phyloP scores from a whole-genome alignment of 2,888 invertebrate species.

The Chrysotoxum bicinctum region DNA sequence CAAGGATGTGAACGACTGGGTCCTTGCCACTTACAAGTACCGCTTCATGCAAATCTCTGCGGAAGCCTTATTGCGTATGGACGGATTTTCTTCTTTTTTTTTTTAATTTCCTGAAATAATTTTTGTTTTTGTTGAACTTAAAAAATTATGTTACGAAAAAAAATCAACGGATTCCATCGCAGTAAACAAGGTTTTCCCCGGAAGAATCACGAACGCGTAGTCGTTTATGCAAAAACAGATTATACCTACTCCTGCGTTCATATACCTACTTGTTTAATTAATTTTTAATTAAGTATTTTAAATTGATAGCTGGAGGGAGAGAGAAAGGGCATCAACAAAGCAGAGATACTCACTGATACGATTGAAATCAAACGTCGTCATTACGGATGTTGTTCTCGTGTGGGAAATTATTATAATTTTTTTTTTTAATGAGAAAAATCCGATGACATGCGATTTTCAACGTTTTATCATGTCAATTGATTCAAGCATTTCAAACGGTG shows the following conservation, averaged over 20 bases:
- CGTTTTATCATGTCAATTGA: slow-evolving; percentile 18
- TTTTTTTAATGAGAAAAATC: slow-evolving; percentile 7
- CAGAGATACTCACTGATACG: background rate
- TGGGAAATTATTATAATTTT: background rate
- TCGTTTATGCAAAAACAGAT: slow-evolving; percentile 3
- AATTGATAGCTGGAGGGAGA: background rate
- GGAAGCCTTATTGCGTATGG: slow-evolving; percentile 18
- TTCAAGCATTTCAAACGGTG: background rate
- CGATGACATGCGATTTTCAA: slow-evolving; percentile 32
- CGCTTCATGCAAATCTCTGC: slow-evolving; percentile 29
- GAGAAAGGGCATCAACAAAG: background rate
- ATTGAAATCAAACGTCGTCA: slow-evolving; percentile 2
- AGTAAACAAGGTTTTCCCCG: slow-evolving; percentile 5
- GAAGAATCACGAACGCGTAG: slow-evolving; percentile 19
- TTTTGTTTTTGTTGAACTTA: slow-evolving; percentile 13
- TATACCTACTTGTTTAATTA: slow-evolving; percentile 51
- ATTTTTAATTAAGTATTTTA: slow-evolving; percentile 56
- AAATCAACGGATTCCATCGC: background rate
- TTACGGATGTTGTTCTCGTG: slow-evolving; percentile 24
- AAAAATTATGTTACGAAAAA: slow-evolving; percentile 23
- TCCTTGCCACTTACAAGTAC: slow-evolving; percentile 13
- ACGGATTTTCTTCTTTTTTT: background rate
- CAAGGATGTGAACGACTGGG: slow-evolving; percentile 12
- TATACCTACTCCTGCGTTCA: slow-evolving; percentile 15
- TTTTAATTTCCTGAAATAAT: background rate